Evolutionary conservation across 2,888 invertebrate genomes (phyloP), one percentile per base, ranked within the genome.

Genomic region (Noctua pronuba): DNA sequence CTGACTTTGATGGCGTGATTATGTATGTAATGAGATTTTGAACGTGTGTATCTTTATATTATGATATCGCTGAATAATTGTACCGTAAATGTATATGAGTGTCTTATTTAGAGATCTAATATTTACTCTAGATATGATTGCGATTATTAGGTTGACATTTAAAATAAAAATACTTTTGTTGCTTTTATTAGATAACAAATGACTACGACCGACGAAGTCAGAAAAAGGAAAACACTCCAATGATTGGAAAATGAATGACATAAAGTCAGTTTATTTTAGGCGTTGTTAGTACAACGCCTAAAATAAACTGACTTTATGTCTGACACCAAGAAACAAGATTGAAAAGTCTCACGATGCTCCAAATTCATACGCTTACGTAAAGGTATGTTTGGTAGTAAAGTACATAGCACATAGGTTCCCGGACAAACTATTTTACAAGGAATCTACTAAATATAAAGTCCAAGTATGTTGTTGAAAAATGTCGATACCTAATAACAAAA

Each of bases 1-100:
- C 83, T 80, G 82, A 78, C 71, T 77, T 83, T 88, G 89, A 91
- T 89, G 86, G 89, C 86, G 88, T 86, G 89, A 90, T 92, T 90
- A 86, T 86, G 70, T 73, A 79, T 71, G 83, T 90, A 90, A 91
- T 89, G 90, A 89, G 88, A 80, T 77, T 75, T 77, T 18, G 44
- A 58, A 72, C 38, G 60, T 68, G 62, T 64, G 60, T 44, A 73
- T 73, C 38, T 71, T 65, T 76, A 28, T 4, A 71, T 62, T 4
- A 71, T 62, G 24, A 46, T 55, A 69, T 74, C 62, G 18, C 38
- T 41, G 60, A 67, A 58, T 64, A 55, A 55, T 62, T 66, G n/a
- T 49, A 58, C 28, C 3, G 3, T 49, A 46, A 35, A 44, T 73
- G 28, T 65, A 58, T 49, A 38, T 41, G 18, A 18, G n/a, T 52